Conservation (phyloP, 2,888 invertebrate genomes). For the Cephus nigrinus region DNA sequence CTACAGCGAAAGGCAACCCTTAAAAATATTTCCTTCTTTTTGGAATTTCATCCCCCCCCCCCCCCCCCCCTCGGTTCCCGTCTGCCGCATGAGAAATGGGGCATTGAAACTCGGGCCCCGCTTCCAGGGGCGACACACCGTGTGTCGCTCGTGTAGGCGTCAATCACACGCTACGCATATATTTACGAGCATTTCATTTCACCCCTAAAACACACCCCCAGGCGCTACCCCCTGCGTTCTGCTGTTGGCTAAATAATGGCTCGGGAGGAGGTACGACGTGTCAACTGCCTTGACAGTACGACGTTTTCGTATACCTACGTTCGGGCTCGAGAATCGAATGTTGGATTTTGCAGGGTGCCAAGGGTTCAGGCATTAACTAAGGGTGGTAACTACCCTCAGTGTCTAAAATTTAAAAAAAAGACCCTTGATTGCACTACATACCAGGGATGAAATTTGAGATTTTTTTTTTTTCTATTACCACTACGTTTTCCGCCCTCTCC, state of each 20-base stretch:
- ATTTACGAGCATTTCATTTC: constrained; percentile 58
- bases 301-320: constrained; percentile 21
- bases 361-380: not conserved
- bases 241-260: constrained; percentile 65
- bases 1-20: not conserved
- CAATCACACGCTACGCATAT: constrained; percentile 66
- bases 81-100: not conserved
- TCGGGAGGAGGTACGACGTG: constrained; percentile 58
- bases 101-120: not conserved
- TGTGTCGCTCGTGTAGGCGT: constrained; percentile 60
- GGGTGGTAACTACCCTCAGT: not conserved
- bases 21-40: not conserved
- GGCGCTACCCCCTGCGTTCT: constrained; percentile 44
- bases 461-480: not conserved
- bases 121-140: constrained; percentile 10
- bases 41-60: not conserved
- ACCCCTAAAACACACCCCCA: constrained; percentile 57
- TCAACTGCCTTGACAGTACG: constrained; percentile 63
- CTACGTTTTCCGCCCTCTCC: not conserved
- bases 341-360: not conserved
- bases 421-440: not conserved
- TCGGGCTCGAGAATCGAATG: not conserved
- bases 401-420: not conserved
- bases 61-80: not conserved
- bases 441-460: not conserved